Base-by-base conservation (phyloP, 2,113 vertebrate species). In the Lophius piscatorius region DNA sequence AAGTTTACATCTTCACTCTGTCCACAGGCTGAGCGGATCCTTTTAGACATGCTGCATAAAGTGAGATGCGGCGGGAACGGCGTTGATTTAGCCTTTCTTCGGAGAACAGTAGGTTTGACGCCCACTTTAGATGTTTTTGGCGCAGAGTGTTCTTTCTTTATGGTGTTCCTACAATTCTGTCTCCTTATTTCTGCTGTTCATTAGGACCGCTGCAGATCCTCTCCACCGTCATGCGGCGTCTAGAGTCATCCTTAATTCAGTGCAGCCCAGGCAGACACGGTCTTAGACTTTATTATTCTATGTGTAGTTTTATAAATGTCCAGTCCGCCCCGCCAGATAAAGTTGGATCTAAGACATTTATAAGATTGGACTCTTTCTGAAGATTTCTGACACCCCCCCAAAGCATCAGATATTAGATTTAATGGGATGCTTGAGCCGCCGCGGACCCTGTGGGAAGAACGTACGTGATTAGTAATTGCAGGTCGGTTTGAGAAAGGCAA, bases 271-370 rank as follows among this genome's bases (percentile, higher is more conserved):
- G 50, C 38, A 6, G 6, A 16, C n/a, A 24, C 23, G 57, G 31
- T 51, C 52, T n/a, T 16, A 9, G 31, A 18, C 47, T 88, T 55
- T 77, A 81, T 82, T 61, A 84, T 82, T 86, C 81, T 70, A 52
- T 82, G 18, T 86, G 81, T 81, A 76, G 47, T 65, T 17, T 40
- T 29, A 16, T 38, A 63, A 49, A 74, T 42, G 23, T 24, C 42
- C 56, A 28, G 50, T 33, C 47, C 39, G 26, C 42, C 46, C 61
- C 69, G 47, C 45, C 31, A 22, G 33, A 34, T 4, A 28, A 24
- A 63, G 17, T n/a, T 18, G 12, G 46, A n/a, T n/a, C 54, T 62
- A 60, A 60, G 49, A 46, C 5, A 6, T 55, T 61, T 38, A 13
- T 35, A 10, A 56, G 17, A 54, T 34, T 22, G 41, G 4, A 4